Percentiles rank a stretch among this genome's conserved stretches.
phyloP scores from a whole-genome alignment of 2,888 invertebrate species.

The Hylaea fasciaria region DNA sequence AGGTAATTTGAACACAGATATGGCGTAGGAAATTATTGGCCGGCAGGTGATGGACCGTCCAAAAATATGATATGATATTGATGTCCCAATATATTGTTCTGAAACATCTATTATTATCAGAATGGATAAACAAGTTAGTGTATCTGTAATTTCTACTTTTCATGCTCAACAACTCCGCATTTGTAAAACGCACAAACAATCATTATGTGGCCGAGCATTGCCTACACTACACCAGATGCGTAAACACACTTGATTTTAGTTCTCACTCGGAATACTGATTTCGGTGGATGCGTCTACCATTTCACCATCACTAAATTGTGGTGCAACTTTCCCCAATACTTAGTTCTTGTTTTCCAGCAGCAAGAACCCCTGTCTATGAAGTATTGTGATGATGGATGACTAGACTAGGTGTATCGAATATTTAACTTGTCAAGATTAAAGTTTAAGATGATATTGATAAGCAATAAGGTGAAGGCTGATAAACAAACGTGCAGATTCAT shows the following conservation, averaged over 20 bases:
- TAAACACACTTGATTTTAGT: constrained; percentile 44
- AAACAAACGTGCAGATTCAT: too few relatives aligned
- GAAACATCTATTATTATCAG: background rate
- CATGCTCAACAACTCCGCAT: constrained; percentile 8
- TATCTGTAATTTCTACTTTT: constrained; percentile 11
- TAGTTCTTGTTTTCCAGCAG: constrained; percentile 41
- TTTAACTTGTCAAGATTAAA: background rate
- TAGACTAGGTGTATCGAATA: background rate
- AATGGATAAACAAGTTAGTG: background rate
- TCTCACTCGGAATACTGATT: constrained; percentile 49
- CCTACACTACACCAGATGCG: constrained; percentile 15
- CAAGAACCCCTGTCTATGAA: constrained; percentile 31
- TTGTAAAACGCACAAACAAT: constrained; percentile 9
- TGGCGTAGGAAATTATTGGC: constrained; percentile 1
- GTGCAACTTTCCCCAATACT: constrained; percentile 52
- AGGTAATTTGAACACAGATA: constrained; percentile 25
- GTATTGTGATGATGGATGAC: constrained; percentile 17
- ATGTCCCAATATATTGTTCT: background rate
- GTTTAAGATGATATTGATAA: background rate
- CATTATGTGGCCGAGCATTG: constrained; percentile 16
- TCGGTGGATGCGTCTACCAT: constrained; percentile 32
- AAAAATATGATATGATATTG: background rate
- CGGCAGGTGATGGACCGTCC: background rate
- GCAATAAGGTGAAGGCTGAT: background rate
- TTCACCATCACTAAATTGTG: constrained; percentile 44